phyloP scores from a whole-genome alignment of 1,140 invertebrate species.

The Ooceraea biroi region DNA sequence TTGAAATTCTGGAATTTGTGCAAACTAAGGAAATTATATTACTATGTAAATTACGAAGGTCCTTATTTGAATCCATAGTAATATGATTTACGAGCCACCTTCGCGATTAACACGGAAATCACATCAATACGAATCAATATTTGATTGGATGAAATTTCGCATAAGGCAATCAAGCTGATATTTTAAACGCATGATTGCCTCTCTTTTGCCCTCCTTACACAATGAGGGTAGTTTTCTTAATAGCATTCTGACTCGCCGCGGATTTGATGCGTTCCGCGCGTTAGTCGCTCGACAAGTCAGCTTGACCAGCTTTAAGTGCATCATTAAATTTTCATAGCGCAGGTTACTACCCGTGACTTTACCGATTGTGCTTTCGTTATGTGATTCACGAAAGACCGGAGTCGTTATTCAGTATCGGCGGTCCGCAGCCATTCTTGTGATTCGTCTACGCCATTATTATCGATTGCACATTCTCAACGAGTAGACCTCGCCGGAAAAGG shows the following conservation, averaged over 20 bases:
- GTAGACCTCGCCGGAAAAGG: slow-evolving; percentile 40
- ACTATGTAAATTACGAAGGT: too few relatives aligned
- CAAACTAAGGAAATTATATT: too few relatives aligned
- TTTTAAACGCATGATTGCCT: not conserved
- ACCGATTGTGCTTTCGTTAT: slow-evolving; percentile 3
- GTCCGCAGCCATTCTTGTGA: slow-evolving; percentile 9
- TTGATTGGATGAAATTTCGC: not conserved
- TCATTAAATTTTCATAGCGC: slow-evolving; percentile 5
- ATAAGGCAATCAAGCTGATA: not conserved
- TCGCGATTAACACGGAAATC: not conserved
- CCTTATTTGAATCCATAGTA: too few relatives aligned
- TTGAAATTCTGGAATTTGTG: too few relatives aligned
- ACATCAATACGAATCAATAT: not conserved
- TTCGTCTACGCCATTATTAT: slow-evolving; percentile 34
- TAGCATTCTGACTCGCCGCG: not conserved
- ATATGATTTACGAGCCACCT: not conserved
- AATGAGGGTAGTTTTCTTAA: not conserved
- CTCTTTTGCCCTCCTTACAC: not conserved
- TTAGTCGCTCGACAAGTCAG: not conserved
- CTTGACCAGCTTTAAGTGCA: not conserved
- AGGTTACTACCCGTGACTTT: not conserved
- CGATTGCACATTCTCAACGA: slow-evolving; percentile 34
- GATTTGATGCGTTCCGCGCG: not conserved
- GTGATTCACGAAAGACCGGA: slow-evolving; percentile 24
- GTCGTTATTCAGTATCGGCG: not conserved